Base-by-base conservation (phyloP, 2,797 vertebrate species). In the Cirrhinus mrigala region DNA sequence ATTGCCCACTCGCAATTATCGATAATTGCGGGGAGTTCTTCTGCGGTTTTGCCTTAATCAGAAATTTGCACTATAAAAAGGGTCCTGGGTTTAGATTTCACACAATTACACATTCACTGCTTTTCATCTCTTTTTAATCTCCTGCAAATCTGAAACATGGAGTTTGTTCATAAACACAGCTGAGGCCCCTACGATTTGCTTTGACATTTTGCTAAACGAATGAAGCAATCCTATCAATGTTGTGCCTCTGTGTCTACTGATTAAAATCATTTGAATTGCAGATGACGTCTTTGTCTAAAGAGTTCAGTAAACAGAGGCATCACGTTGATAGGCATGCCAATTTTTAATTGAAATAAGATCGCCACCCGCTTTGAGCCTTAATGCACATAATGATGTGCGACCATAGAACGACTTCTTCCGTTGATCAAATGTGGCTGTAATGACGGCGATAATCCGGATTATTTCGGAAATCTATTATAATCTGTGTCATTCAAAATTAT, bases 21-120 rank as follows among this genome's bases (percentile, higher is more conserved):
- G 82, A 40, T 86, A 90, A 88, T 90, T 90, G 82, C 77, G 16
- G 88, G 62, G 68, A 85, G 82, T 85, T 89, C 82, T 87, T 81
- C 78, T 86, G 79, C 75, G 77, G 85, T 66, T 88, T 87, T 76
- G 75, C 71, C 58, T 82, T 84, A 86, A 90, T 87, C 81, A 84
- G 27, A 82, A 78, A 91, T 91, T 88, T 90, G 90, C 87, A 90
- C 89, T 87, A 90, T 87, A 89, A 90, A 90, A 89, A 85, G 58
- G 66, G 69, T 6, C 56, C 76, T n/a, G 58, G 40, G 46, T 88
- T 88, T 87, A 73, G 71, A 88, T 86, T 90, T 87, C 78, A 54
- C 75, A 82, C 68, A 87, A 87, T 86, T 70, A 85, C 80, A 85
- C 77, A 81, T 87, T 79, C 73, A 79, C 73, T 52, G 46, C 69